phyloP scores from a whole-genome alignment of 2,888 invertebrate species.

The Watsonalla cultraria region DNA sequence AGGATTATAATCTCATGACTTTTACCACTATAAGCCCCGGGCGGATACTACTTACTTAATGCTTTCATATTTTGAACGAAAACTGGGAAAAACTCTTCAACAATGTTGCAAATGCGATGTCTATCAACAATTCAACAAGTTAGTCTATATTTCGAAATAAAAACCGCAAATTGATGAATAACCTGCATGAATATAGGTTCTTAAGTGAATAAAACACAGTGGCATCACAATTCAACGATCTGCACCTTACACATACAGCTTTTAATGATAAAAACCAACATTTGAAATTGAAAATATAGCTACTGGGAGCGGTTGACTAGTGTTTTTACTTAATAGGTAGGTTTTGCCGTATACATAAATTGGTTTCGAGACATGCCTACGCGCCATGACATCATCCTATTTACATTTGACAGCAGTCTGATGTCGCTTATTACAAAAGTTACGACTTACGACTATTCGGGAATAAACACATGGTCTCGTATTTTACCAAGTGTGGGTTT shows the following conservation, averaged over 20 bases:
- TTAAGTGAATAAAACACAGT: too few species aligned
- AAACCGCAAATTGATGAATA: too few species aligned
- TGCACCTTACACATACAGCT: neutral
- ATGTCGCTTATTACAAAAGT: neutral
- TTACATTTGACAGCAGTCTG: constrained; percentile 3
- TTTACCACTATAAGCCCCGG: too few species aligned
- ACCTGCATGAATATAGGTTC: too few species aligned
- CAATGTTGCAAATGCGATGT: too few species aligned
- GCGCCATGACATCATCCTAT: constrained; percentile 9
- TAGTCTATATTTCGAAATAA: too few species aligned
- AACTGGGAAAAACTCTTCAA: too few species aligned
- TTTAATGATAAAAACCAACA: neutral
- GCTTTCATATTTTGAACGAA: too few species aligned
- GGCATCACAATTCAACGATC: neutral
- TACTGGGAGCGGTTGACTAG: neutral
- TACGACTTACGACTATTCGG: neutral
- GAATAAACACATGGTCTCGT: neutral
- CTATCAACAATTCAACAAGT: too few species aligned
- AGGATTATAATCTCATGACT: too few species aligned
- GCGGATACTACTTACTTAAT: too few species aligned
- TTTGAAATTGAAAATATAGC: neutral
- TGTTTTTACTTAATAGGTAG: neutral
- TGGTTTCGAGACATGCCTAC: constrained; percentile 2
- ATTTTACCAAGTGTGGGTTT: neutral
- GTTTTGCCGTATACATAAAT: neutral